These are phyloP conservation scores for Thelaira solivaga DNA, from an alignment of 2,888 invertebrate genomes.

Conservation along the genomic window DNA sequence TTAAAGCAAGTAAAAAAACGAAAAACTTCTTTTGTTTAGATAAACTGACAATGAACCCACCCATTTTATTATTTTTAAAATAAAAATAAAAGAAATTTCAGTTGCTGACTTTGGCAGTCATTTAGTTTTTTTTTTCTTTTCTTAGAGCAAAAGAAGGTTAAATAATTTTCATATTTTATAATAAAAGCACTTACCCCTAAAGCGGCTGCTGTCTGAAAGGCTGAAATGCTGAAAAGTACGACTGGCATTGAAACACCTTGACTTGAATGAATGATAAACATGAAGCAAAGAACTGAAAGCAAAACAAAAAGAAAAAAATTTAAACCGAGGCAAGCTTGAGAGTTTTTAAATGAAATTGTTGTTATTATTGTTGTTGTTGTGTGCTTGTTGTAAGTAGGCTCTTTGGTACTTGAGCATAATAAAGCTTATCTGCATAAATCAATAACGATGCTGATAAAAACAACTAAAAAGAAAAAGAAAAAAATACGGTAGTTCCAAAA, in stretches of 20 bases:
- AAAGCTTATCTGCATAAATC: slow-evolving; percentile 75
- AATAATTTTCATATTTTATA: slow-evolving; percentile 40
- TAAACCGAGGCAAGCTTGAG: not conserved
- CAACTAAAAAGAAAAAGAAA: not conserved
- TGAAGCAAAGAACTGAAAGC: not conserved
- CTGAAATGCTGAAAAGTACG: too few relatives aligned
- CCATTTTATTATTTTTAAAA: not conserved
- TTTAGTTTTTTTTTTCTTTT: slow-evolving; percentile 5
- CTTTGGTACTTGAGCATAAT: slow-evolving; percentile 56
- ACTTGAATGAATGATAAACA: slow-evolving; percentile 34
- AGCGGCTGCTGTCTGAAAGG: too few relatives aligned
- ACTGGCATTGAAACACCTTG: slow-evolving; percentile 40
- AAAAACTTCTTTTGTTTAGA: slow-evolving; percentile 45
- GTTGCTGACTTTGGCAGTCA: slow-evolving; percentile 47
- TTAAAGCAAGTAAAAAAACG: not conserved
- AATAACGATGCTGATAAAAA: slow-evolving; percentile 66
- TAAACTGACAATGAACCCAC: slow-evolving; percentile 38
- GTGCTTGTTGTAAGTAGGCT: slow-evolving; percentile 33
- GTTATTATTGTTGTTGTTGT: slow-evolving; percentile 11
- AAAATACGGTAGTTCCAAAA: too few relatives aligned
- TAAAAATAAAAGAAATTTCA: slow-evolving; percentile 21
- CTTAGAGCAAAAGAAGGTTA: slow-evolving; percentile 28
- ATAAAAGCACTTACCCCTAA: slow-evolving; percentile 39
- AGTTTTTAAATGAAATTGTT: slow-evolving; percentile 20
- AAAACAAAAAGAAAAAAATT: slow-evolving; percentile 2